Percentiles rank a stretch among this genome's conserved stretches.
phyloP scores from a whole-genome alignment of 2,888 invertebrate genomes.

The Drosophila kokeensis region DNA sequence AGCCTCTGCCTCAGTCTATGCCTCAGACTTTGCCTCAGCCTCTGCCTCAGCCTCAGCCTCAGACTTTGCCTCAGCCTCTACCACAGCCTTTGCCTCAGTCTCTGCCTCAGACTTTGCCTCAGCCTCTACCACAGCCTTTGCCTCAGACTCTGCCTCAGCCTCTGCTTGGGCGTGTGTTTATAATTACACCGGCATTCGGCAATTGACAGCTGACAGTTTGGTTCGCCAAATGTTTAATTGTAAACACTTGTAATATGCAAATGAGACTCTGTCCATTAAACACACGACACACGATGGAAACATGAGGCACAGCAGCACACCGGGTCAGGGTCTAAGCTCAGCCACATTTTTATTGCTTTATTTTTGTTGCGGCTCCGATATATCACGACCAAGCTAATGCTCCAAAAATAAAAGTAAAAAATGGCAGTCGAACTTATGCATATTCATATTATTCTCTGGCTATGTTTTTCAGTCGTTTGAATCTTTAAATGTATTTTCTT shows the following conservation, averaged over 20 bases:
- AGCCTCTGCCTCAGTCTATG: not conserved
- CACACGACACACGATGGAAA: constrained; percentile 1
- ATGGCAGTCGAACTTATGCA: constrained; percentile 47
- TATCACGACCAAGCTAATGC: constrained; percentile 60
- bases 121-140: not conserved
- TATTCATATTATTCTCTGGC: constrained; percentile 55
- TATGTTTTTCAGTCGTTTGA: constrained; percentile 24
- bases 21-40: too few species aligned
- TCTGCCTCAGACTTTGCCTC: not conserved
- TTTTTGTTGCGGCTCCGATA: constrained; percentile 24
- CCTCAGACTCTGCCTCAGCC: not conserved
- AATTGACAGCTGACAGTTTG: constrained; percentile 50
- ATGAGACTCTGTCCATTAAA: constrained; percentile 46
- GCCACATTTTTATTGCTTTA: constrained; percentile 4
- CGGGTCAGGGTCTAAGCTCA: constrained; percentile 55
- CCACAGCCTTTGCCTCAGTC: not conserved
- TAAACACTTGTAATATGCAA: constrained; percentile 79
- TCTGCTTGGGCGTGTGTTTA: constrained; percentile 27
- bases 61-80: not conserved
- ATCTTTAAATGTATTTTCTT: constrained; percentile 18
- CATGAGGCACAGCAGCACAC: constrained; percentile 19
- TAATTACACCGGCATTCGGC: constrained; percentile 49
- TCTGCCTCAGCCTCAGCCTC: too few species aligned
- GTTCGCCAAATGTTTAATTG: constrained; percentile 64
- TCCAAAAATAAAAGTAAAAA: constrained; percentile 11